phyloP scores from a whole-genome alignment of 2,888 invertebrate genomes.

The Hesperia comma region DNA sequence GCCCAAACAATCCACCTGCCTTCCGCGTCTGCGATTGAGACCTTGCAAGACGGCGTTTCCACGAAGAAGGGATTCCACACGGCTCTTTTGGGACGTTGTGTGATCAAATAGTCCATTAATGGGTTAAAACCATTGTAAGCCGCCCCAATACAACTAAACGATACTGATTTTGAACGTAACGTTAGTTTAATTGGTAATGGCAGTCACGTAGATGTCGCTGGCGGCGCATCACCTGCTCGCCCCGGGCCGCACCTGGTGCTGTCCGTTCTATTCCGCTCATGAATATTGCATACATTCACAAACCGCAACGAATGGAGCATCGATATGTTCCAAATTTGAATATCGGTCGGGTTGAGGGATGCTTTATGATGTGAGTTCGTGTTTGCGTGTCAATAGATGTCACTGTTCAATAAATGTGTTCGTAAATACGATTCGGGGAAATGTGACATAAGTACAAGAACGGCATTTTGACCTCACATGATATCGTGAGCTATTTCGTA shows the following conservation, averaged over 20 bases:
- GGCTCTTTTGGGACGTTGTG: too few relatives aligned
- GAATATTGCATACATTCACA: conserved; percentile 35
- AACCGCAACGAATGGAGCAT: conserved; percentile 34
- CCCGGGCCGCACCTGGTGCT: conserved; percentile 21
- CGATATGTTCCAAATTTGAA: conserved; percentile 28
- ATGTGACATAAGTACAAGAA: too few relatives aligned
- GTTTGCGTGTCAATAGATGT: conserved; percentile 26
- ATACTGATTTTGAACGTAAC: not conserved
- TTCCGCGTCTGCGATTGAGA: too few relatives aligned
- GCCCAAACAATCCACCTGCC: too few relatives aligned
- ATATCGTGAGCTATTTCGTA: too few relatives aligned
- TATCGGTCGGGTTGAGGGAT: conserved; percentile 27
- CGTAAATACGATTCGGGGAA: not conserved
- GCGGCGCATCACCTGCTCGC: conserved; percentile 24
- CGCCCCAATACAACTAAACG: too few relatives aligned
- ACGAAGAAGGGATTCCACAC: too few relatives aligned
- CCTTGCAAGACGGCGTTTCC: too few relatives aligned
- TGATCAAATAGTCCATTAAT: too few relatives aligned
- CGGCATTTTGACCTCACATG: too few relatives aligned
- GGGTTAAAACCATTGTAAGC: too few relatives aligned
- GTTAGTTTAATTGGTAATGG: not conserved
- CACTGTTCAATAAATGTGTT: conserved; percentile 12
- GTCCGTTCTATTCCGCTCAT: conserved; percentile 28
- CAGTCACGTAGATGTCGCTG: conserved; percentile 28
- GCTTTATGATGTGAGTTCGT: conserved; percentile 28